These are phyloP conservation scores for Euura lappo DNA, from an alignment of 1,140 invertebrate species.

Conservation along the genomic window DNA sequence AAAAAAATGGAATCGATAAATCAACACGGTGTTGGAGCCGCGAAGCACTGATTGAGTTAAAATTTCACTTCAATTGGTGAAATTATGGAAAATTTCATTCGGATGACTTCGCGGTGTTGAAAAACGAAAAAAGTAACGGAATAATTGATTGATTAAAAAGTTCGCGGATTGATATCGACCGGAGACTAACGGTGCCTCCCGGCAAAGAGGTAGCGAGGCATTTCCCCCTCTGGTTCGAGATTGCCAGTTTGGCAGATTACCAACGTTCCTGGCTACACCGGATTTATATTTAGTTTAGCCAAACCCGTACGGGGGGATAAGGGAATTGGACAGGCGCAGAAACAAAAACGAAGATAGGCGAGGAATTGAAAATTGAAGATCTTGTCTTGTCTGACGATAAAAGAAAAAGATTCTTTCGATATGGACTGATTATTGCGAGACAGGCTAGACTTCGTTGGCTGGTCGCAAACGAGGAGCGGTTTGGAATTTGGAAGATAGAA, in stretches of 20 bases:
- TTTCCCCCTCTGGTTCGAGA: slow-evolving; percentile 24
- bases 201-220: slow-evolving; percentile 22
- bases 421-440: too few species aligned
- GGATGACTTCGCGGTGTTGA: too few species aligned
- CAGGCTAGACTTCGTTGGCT: too few species aligned
- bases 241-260: slow-evolving; percentile 47
- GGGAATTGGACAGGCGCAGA: background rate
- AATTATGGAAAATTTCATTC: too few species aligned
- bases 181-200: slow-evolving; percentile 9
- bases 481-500: too few species aligned
- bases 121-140: background rate
- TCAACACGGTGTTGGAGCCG: too few species aligned
- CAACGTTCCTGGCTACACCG: slow-evolving; percentile 53
- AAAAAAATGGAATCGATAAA: background rate
- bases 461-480: too few species aligned
- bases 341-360: too few species aligned
- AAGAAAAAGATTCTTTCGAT: too few species aligned
- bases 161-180: background rate
- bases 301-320: slow-evolving; percentile 27
- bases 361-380: too few species aligned
- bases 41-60: too few species aligned
- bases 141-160: background rate
- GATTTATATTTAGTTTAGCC: slow-evolving; percentile 57
- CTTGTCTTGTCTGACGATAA: too few species aligned
- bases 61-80: background rate